phyloP scores from a whole-genome alignment of 2,113 vertebrate species.

The Zosterops borbonicus region DNA sequence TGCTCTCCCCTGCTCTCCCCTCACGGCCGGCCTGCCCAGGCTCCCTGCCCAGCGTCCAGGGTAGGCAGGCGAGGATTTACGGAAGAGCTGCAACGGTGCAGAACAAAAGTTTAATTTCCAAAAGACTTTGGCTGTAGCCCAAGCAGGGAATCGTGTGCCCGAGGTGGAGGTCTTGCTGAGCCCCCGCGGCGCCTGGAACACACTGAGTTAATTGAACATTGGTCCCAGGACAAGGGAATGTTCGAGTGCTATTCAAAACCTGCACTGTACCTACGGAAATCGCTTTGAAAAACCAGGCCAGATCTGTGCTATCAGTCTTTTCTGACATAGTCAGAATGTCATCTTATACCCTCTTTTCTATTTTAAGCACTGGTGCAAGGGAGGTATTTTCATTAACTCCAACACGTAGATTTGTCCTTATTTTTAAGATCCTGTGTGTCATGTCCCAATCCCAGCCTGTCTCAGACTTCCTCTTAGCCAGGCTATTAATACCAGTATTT shows the following conservation, averaged over 20 bases:
- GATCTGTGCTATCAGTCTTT: background rate
- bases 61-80: background rate
- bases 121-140: too few relatives aligned
- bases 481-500: background rate
- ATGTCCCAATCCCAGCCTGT: background rate
- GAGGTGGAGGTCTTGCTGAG: background rate
- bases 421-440: background rate
- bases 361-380: background rate
- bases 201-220: rapidly evolving
- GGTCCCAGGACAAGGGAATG: too few relatives aligned
- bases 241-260: background rate
- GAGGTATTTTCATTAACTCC: background rate
- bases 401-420: background rate
- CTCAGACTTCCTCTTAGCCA: background rate
- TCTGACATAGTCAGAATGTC: background rate
- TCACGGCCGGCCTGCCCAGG: rapidly evolving
- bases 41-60: rapidly evolving
- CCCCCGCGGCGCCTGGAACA: background rate
- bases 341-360: background rate
- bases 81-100: background rate
- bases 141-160: rapidly evolving
- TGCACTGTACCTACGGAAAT: background rate
- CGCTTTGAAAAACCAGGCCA: background rate
- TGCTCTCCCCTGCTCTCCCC: too few relatives aligned
- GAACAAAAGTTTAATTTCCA: background rate